Base-by-base conservation (phyloP, 2,888 invertebrate genomes). In the Pedicia rivosa region DNA sequence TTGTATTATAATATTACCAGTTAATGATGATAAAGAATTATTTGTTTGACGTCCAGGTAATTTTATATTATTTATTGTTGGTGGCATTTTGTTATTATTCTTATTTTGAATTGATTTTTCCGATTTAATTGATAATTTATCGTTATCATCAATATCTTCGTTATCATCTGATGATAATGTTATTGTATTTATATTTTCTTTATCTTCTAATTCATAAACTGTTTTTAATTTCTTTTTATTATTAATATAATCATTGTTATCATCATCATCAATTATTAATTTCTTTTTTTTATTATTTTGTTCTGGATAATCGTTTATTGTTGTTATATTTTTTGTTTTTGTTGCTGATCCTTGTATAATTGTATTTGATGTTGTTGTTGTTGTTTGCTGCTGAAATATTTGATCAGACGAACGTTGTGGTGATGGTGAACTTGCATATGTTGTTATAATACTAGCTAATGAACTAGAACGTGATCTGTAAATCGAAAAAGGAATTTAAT, bases 11-110 rank as follows among this genome's bases (percentile, higher is more conserved):
- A 86, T 82, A 55, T 83, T 82, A 19, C 84, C 86, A 3, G 83
- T 82, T 35, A 82, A 78, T 9, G 81, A 81, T 2, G 86, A 79
- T 33, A 87, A 64, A 2, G 86, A 86, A 59, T 86, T 86, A 53
- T 87, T 87, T 8, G 86, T 87, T 59, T 86, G 84, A 41, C 86
- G 66, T 37, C 86, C 84, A 17, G 70, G 60, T 50, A 62, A 48
- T 48, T 61, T 61, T 15, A 58, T 54, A 46, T 55, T 59, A 26
- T 55, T 55, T 10, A 25, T 40, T 32, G 59, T 53, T 44, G 62
- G 61, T 46, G 62, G 56, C 61, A 61, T 60, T 46, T 40, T 43
- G 24, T 31, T 20, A 19, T 33, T 28, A 16, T 17, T 26, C 12
- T 17, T 13, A 6, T 16, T 26, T n/a, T 15, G 25, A 7, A 13